A percentile compares a stretch with the other conserved stretches of the same genome.
phyloP scores from a whole-genome alignment of 2,888 invertebrate species.

The Agriotes lineatus region DNA sequence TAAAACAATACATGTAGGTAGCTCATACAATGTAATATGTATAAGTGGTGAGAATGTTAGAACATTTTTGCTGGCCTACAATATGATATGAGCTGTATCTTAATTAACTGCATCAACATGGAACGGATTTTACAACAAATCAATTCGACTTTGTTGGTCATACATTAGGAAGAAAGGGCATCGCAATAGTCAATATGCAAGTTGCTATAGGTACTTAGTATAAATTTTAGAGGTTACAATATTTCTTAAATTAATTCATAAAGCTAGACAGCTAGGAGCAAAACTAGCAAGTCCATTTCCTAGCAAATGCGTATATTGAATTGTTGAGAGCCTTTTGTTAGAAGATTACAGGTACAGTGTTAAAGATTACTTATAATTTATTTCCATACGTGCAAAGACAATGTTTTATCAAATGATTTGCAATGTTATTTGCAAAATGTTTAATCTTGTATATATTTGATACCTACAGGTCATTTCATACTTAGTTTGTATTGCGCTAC shows the following conservation, averaged over 20 bases:
- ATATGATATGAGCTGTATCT: too few relatives aligned
- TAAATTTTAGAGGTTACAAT: not conserved
- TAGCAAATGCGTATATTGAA: not conserved
- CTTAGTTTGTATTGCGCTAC: too few relatives aligned
- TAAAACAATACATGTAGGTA: too few relatives aligned
- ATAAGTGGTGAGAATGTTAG: too few relatives aligned
- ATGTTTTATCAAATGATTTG: constrained; percentile 5
- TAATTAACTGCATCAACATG: too few relatives aligned
- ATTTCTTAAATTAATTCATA: not conserved
- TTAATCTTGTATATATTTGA: constrained; percentile 7
- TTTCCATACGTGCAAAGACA: not conserved
- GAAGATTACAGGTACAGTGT: not conserved
- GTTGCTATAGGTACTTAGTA: not conserved
- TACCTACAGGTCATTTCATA: too few relatives aligned
- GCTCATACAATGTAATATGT: too few relatives aligned
- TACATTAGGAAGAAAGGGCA: not conserved
- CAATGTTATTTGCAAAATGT: constrained; percentile 1
- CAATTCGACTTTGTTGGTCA: not conserved
- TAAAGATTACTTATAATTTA: not conserved
- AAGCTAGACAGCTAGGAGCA: not conserved
- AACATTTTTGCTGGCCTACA: too few relatives aligned
- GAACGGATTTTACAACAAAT: too few relatives aligned
- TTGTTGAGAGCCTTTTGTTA: constrained; percentile 8
- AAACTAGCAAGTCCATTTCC: not conserved
- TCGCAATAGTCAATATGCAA: constrained; percentile 7